These are phyloP conservation scores for Myotis daubentonii DNA, from an alignment of 2,797 vertebrate species.

Conservation along the genomic window DNA sequence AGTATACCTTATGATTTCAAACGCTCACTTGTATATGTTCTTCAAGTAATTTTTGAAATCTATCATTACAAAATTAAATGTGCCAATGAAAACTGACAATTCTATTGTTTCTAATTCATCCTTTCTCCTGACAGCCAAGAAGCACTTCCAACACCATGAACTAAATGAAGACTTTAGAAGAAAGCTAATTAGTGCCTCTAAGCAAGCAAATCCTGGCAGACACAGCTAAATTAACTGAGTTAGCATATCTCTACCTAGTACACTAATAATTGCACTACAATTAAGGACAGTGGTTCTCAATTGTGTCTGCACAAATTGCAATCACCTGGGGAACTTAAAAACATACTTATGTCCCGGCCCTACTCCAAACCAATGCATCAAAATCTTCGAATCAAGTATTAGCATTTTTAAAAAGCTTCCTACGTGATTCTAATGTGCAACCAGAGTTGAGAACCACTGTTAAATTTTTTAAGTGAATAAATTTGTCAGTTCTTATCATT, in stretches of 20 bases:
- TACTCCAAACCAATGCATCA: constrained; percentile 18
- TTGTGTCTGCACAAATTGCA: constrained; percentile 39
- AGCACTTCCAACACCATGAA: neutral
- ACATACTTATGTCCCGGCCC: neutral
- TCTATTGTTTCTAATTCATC: constrained; percentile 28
- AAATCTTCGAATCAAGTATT: constrained; percentile 47
- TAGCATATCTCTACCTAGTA: neutral
- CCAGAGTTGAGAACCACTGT: constrained; percentile 11
- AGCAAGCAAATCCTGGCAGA: neutral
- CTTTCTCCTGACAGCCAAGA: neutral
- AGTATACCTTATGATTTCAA: constrained; percentile 67
- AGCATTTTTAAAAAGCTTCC: constrained; percentile 19
- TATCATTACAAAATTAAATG: constrained; percentile 52
- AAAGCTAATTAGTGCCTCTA: neutral
- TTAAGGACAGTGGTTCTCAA: constrained; percentile 40
- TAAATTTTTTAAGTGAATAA: neutral
- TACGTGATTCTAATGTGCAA: constrained; percentile 28
- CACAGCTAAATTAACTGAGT: neutral
- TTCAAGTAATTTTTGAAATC: constrained; percentile 61
- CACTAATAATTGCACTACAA: neutral
- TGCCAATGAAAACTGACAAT: constrained; percentile 35
- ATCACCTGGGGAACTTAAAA: constrained; percentile 37
- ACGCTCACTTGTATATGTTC: constrained; percentile 40
- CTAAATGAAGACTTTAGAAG: neutral
- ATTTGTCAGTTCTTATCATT: constrained; percentile 5